Evolutionary conservation across 2,888 invertebrate species (phyloP).

Genomic region (Muschampia plurimacula): DNA sequence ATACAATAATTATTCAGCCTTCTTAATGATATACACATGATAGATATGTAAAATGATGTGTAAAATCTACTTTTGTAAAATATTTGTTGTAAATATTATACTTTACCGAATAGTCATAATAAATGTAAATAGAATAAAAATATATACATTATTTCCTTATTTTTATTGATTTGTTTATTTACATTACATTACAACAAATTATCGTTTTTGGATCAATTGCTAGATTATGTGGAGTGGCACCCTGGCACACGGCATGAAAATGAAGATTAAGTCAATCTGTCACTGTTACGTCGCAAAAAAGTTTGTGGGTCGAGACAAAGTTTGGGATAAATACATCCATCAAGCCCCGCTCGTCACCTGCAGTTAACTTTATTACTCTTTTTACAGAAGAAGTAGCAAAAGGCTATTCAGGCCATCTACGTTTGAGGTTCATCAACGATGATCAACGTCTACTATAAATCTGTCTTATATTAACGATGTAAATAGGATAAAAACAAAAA

Average conservation of each 20-base stretch:
- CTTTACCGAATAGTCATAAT: too few species aligned
- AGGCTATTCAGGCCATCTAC: neutral
- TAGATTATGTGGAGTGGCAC: neutral
- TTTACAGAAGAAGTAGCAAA: neutral
- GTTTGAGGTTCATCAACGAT: neutral
- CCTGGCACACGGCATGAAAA: neutral
- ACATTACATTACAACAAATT: neutral
- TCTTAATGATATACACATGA: too few species aligned
- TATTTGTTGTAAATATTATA: too few species aligned
- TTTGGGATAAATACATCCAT: conserved; percentile 77
- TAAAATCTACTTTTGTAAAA: too few species aligned
- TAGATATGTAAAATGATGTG: too few species aligned
- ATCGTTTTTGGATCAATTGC: neutral
- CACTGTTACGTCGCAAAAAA: conserved; percentile 21
- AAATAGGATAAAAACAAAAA: too few species aligned
- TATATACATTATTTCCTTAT: too few species aligned
- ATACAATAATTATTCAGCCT: too few species aligned
- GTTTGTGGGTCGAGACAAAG: conserved; percentile 41
- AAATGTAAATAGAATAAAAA: too few species aligned
- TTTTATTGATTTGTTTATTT: too few species aligned
- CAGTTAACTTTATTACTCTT: neutral
- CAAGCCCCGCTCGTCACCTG: conserved; percentile 69
- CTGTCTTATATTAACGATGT: neutral
- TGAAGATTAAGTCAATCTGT: conserved; percentile 5
- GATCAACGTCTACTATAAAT: neutral